Evolutionary conservation across 2,113 vertebrate species (phyloP), one percentile per base, ranked within the genome.

Genomic region (Vulpes lagopus): DNA sequence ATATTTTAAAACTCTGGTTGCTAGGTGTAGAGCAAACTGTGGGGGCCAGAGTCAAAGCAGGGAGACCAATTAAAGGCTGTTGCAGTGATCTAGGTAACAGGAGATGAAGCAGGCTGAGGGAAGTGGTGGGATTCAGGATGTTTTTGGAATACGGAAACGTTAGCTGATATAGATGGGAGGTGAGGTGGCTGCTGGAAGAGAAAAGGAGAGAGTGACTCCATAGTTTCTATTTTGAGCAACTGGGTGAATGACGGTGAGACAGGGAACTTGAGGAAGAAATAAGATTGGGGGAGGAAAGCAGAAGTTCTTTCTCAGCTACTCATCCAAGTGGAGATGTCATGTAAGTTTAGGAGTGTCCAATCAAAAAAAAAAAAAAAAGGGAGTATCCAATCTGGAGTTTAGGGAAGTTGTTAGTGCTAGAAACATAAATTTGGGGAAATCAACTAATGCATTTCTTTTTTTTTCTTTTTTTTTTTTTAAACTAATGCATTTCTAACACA

Each of bases 1-100:
- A 12, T 76, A 86, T 87, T 81, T 94, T 86, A 51, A 81, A 78
- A 96, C 43, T 86, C 55, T 76, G 32, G 67, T 35, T 82, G 12
- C 80, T 60, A 27, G 6, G 8, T 90, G 8, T 23, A 92, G 12
- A 86, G 92, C 76, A 76, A 92, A 60, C 32, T 60, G 4, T 4
- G 22, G 16, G 15, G 17, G 15, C 5, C 32, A 53, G 60, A 79
- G 35, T 11, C 25, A 8, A 91, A 49, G 19, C 16, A n/a, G 60
- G 10, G 30, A 65, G 49, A 35, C 5, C 2, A 11, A 8, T 71
- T 35, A 9, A 51, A 59, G 20, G 1, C 3, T 35, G 23, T n/a
- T 78, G 12, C 16, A 67, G 3, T 32, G 49, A 49, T 35, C 8
- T 64, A 64, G 84, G 60, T 17, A 51, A 85, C 30, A 25, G 32